Evolutionary conservation across 1,140 invertebrate species (phyloP).

Genomic region (Bombus affinis): DNA sequence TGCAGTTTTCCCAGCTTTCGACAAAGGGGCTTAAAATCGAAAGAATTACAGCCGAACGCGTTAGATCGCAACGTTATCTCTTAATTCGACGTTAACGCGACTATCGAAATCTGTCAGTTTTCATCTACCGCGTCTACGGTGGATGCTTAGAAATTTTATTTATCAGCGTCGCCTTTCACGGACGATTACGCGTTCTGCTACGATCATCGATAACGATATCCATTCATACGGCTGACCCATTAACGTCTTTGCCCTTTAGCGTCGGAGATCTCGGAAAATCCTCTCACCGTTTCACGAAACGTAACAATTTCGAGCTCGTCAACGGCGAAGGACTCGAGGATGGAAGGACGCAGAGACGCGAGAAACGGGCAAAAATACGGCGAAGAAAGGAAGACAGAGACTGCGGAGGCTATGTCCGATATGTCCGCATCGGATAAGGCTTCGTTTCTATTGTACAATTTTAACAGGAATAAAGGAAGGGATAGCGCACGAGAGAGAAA

Average conservation of each 20-base stretch:
- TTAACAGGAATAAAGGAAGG: neutral
- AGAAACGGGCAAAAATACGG: neutral
- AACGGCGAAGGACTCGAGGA: neutral
- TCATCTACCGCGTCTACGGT: too few species aligned
- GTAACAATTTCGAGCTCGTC: conserved; percentile 39
- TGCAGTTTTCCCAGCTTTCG: neutral
- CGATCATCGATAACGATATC: conserved; percentile 21
- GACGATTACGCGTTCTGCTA: neutral
- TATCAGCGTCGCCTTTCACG: neutral
- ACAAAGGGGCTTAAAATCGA: neutral
- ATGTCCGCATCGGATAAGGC: conserved; percentile 56
- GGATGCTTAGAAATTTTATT: neutral
- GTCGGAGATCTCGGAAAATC: neutral
- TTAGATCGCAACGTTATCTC: neutral
- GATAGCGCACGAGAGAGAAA: neutral
- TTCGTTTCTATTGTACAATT: conserved; percentile 45
- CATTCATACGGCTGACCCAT: conserved; percentile 14
- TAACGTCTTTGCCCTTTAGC: conserved; percentile 15
- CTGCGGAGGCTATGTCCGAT: conserved; percentile 45
- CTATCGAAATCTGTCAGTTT: neutral
- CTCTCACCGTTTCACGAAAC: conserved; percentile 18
- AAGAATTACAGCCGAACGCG: neutral
- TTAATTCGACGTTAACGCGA: too few species aligned
- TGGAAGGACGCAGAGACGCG: neutral
- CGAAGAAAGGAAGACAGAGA: conserved; percentile 18